Percentiles rank a stretch among this genome's conserved stretches.
Evolutionary conservation across 2,888 invertebrate genomes (phyloP).

Genomic region (Hypomecis punctinalis): DNA sequence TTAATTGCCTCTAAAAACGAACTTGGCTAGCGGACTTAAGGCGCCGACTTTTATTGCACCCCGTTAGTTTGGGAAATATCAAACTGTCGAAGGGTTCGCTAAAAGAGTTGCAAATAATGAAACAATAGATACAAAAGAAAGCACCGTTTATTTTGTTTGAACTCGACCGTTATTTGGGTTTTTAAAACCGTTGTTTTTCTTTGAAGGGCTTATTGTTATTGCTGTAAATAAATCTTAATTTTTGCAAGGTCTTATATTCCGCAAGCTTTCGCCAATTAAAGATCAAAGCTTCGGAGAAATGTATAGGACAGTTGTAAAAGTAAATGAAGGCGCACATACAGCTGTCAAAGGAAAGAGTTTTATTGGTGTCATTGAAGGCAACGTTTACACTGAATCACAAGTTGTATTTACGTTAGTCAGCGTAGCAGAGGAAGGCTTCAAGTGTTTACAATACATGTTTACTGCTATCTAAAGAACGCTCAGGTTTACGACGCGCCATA

Average conservation of each 20-base stretch:
- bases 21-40: slow-evolving; percentile 48
- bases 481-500: slow-evolving; percentile 37
- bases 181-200: slow-evolving; percentile 57
- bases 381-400: slow-evolving; percentile 35
- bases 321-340: slow-evolving; percentile 17
- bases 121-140: slow-evolving; percentile 61
- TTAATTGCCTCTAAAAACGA: slow-evolving; percentile 41
- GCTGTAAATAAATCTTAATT: slow-evolving; percentile 57
- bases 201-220: slow-evolving; percentile 68
- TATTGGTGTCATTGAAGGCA: slow-evolving; percentile 37
- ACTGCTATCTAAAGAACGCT: slow-evolving; percentile 36
- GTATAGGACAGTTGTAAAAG: slow-evolving; percentile 26
- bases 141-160: slow-evolving; percentile 52
- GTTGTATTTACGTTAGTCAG: slow-evolving; percentile 33
- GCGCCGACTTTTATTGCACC: slow-evolving; percentile 60
- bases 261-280: slow-evolving; percentile 42
- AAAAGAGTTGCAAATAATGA: slow-evolving; percentile 70
- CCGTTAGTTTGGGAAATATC: slow-evolving; percentile 56
- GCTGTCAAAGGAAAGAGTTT: slow-evolving; percentile 38
- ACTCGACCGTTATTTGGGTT: slow-evolving; percentile 51
- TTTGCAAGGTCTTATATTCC: slow-evolving; percentile 37
- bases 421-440: slow-evolving; percentile 35
- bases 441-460: slow-evolving; percentile 42
- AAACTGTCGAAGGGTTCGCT: slow-evolving; percentile 60
- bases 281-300: slow-evolving; percentile 35